Base-by-base conservation (phyloP, 2,888 invertebrate species). In the Chrysolina americana region DNA sequence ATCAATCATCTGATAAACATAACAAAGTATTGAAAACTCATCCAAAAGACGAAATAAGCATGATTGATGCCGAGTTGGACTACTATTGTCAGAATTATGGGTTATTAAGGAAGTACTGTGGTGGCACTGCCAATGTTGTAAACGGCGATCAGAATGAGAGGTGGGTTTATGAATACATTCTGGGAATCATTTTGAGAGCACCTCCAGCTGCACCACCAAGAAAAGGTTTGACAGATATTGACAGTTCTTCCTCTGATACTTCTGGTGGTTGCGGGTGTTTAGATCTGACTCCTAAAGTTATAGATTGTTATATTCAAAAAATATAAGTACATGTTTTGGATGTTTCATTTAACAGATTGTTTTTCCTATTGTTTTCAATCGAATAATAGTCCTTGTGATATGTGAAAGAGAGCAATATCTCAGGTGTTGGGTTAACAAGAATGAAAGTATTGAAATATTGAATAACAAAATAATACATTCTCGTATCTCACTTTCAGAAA, bases 51-150 rank as follows among this genome's bases (percentile, higher is more conserved):
- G 79, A 78, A 10, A 65, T 65, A 8, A 81, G 81, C 44, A 65
- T 86, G 41, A 77, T 88, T n/a, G 83, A 87, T 70, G 86, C 87
- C 0, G 88, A 88, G 83, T 77, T 87, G 63, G 81, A 83, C 50
- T 87, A 83, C 70, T 88, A 87, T 72, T 88, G 88, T 73, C 84
- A 86, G 75, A 83, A 87, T 78, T 88, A 88, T 78, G 87, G 86
- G 8, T 77, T 79, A n/a, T 65, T 88, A 44, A 83, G 86, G 74
- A 87, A 85, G 76, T 88, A 88, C 74, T 87, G 87, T 75, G 88
- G 87, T 5, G 81, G 81, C 28, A 86, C 87, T 5, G 86, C 86
- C 2, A 78, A 73, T 56, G 80, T 85, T 8, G 81, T 88, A 4
- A 87, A 87, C 77, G 87, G 82, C 11, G 85, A 87, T 73, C 87